Conservation (phyloP, 2,113 vertebrate species). For the Ariopsis seemanni region DNA sequence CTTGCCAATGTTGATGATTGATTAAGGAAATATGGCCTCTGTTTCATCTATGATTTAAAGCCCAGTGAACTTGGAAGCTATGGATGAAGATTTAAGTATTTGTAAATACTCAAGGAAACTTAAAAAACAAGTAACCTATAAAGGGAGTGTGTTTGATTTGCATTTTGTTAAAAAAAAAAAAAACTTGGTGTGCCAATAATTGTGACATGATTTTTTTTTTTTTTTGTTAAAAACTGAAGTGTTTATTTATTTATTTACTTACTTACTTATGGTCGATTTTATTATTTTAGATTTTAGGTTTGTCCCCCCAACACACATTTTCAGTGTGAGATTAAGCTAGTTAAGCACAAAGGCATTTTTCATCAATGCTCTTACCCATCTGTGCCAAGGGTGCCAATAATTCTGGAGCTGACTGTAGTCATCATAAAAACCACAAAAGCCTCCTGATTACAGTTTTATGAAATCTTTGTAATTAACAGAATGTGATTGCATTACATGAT, state of each 20-base stretch:
- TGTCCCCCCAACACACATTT: background rate
- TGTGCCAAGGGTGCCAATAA: constrained; percentile 4
- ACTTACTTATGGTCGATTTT: no score
- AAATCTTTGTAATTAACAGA: background rate
- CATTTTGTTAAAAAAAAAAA: background rate
- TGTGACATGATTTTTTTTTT: background rate
- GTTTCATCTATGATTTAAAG: background rate
- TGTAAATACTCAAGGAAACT: background rate
- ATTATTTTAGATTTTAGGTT: background rate
- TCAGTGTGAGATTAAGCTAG: background rate
- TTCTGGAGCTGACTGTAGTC: constrained; percentile 2
- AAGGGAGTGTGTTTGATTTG: background rate
- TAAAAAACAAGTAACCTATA: background rate
- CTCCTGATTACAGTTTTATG: background rate
- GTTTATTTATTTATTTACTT: no score
- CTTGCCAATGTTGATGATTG: no score
- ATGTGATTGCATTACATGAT: background rate
- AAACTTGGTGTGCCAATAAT: background rate
- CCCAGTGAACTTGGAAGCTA: background rate
- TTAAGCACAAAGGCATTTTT: background rate
- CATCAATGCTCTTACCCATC: background rate
- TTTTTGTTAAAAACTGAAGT: background rate
- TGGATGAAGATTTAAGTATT: background rate
- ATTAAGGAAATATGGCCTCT: no score
- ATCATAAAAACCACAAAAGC: background rate